Base-by-base conservation (phyloP, 2,113 vertebrate species). In the Euleptes europaea region DNA sequence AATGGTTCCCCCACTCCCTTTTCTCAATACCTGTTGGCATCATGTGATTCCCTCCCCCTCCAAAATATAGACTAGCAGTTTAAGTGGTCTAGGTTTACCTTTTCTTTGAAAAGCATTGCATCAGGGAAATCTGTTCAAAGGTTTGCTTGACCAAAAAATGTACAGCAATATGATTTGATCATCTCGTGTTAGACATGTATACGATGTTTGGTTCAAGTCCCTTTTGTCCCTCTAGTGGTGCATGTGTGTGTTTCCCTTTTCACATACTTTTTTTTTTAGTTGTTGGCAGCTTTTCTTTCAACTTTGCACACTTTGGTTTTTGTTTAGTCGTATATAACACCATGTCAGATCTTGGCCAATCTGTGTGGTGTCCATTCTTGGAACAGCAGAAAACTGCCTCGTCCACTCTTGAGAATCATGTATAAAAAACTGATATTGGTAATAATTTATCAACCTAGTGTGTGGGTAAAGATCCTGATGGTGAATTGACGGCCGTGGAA, bases 111-210 rank as follows among this genome's bases (percentile, higher is more conserved):
- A 49, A 0, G 84, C 89, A 89, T 90, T 88, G 91, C 85, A 94
- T 96, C 93, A 93, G 91, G 92, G 94, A 94, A n/a, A 84, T 88
- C 83, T 91, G 89, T 93, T 92, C 35, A 21, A 81, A 94, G 93
- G 88, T 94, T 94, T 90, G 85, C 95, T 92, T 94, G 95, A 96
- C 96, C 95, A 96, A 63, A 96, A 91, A 63, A 8, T 1, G 1
- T 75, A 82, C 90, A 87, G 88, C 90, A 95, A 76, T 35, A 90
- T 88, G 91, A 88, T 84, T 77, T 78, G 73, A 86, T 88, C 90
- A 92, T 90, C 11, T 7, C 23, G 63, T 1, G 23, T 84, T 83
- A 26, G 8, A 72, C 60, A 63, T 84, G 33, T 40, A 81, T 82
- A 69, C 51, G 14, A 14, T 0, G 0, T 80, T 88, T 83, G 57